phyloP scores from a whole-genome alignment of 2,797 vertebrate genomes.

The Xerus rutilus region DNA sequence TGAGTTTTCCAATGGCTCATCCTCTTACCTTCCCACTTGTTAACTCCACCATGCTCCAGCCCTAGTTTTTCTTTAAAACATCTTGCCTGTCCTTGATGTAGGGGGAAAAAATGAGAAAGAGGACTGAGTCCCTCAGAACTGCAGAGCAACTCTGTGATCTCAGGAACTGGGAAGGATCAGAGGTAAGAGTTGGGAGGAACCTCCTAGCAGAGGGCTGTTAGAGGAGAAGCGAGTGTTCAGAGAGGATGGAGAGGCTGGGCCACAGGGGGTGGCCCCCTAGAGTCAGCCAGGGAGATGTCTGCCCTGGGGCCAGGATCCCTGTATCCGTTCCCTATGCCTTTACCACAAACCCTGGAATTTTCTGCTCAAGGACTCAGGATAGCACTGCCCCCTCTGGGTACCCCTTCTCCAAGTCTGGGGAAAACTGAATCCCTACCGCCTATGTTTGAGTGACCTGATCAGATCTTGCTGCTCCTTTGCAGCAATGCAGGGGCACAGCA shows the following conservation, averaged over 20 bases:
- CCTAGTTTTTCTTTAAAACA: background rate
- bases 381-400: background rate
- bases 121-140: background rate
- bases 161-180: background rate
- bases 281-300: background rate
- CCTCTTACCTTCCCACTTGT: background rate
- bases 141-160: background rate
- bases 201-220: background rate
- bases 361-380: background rate
- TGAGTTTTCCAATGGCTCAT: background rate
- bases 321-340: background rate
- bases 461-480: background rate
- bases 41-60: background rate
- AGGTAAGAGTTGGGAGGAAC: background rate
- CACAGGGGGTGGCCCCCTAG: background rate
- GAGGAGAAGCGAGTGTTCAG: background rate
- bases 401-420: background rate
- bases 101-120: background rate
- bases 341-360: background rate
- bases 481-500: background rate
- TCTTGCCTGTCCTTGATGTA: background rate
- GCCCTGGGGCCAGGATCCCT: fast-evolving
- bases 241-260: background rate
- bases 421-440: background rate
- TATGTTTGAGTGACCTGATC: background rate